Evolutionary conservation across 1,140 invertebrate species (phyloP).

Genomic region (Penaeus japonicus): DNA sequence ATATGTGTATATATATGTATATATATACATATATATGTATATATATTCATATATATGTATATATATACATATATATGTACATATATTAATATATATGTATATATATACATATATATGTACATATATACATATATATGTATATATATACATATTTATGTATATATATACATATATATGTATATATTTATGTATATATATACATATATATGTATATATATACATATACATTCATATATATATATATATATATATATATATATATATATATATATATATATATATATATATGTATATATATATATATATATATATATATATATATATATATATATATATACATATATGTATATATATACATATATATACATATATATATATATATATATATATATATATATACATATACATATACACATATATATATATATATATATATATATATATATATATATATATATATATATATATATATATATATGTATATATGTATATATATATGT

Average conservation of each 20-base stretch:
- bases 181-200: too few relatives aligned
- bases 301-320: not conserved
- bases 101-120: not conserved
- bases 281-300: not conserved
- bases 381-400: not conserved
- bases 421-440: too few relatives aligned
- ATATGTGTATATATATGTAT: not conserved
- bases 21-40: slow-evolving; percentile 1
- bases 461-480: too few relatives aligned
- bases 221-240: not conserved
- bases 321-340: slow-evolving; percentile 8
- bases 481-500: too few relatives aligned
- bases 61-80: not conserved
- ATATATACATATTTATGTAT: not conserved
- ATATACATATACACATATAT: too few relatives aligned
- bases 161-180: not conserved
- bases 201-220: not conserved
- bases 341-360: slow-evolving; percentile 6
- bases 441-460: too few relatives aligned
- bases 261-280: not conserved
- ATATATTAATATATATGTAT: not conserved
- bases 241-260: not conserved
- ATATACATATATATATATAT: slow-evolving; percentile 13
- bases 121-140: not conserved
- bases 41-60: not conserved